These are phyloP conservation scores for Pedetes capensis DNA, from an alignment of 2,113 vertebrate species.

Conservation along the genomic window DNA sequence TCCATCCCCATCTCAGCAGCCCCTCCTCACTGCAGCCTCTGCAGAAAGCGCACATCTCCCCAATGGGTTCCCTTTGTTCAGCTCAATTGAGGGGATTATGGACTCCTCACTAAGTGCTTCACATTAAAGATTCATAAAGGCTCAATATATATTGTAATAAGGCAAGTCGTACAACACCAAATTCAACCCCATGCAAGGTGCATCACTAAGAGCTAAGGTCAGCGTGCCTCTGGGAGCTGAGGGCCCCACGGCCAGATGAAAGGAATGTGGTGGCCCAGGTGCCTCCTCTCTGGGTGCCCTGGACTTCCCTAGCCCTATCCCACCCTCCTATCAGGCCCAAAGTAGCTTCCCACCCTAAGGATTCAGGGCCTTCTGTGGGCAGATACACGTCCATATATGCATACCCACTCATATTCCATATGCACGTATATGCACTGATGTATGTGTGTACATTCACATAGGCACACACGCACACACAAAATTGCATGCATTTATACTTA, in stretches of 20 bases:
- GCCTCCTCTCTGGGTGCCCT: not conserved
- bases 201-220: not conserved
- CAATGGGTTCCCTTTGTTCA: slow-evolving; percentile 71
- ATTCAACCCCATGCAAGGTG: slow-evolving; percentile 50
- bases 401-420: too few relatives aligned
- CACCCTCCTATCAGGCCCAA: not conserved
- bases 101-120: slow-evolving; percentile 75
- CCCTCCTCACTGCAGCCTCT: not conserved
- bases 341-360: not conserved
- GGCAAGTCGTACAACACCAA: slow-evolving; percentile 67
- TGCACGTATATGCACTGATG: fast-evolving
- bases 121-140: slow-evolving; percentile 82
- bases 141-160: slow-evolving; percentile 82
- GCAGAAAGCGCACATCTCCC: slow-evolving; percentile 61
- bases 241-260: not conserved
- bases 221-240: not conserved
- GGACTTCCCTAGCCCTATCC: too few relatives aligned
- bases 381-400: not conserved
- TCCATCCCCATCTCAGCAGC: not conserved
- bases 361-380: not conserved
- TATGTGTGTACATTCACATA: not conserved
- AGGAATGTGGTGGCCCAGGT: not conserved
- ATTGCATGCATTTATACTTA: not conserved
- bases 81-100: slow-evolving; percentile 77
- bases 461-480: not conserved